A percentile compares a stretch with the other conserved stretches of the same genome.
These are phyloP conservation scores for Anguilla obscura DNA, from an alignment of 2,797 vertebrate genomes.

Conservation along the genomic window DNA sequence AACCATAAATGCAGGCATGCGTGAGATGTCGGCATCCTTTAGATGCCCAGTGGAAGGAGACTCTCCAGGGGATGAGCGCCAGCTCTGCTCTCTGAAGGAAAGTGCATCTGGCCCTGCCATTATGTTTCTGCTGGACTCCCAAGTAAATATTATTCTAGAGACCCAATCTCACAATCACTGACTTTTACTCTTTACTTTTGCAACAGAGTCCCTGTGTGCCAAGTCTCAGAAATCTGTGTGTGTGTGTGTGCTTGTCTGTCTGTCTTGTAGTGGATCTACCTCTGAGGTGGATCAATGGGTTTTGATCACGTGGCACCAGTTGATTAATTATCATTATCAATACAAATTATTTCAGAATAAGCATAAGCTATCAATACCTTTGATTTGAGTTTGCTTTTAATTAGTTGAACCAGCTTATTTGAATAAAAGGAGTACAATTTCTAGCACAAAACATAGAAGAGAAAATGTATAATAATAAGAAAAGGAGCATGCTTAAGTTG, in stretches of 20 bases:
- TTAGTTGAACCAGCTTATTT: too few species aligned
- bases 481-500: too few species aligned
- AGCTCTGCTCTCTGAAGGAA: background rate
- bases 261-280: background rate
- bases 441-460: too few species aligned
- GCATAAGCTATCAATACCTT: too few species aligned
- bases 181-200: background rate
- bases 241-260: background rate
- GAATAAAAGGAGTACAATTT: too few species aligned
- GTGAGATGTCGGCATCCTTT: background rate
- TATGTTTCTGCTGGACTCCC: background rate
- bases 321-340: too few species aligned
- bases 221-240: background rate
- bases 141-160: background rate
- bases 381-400: too few species aligned
- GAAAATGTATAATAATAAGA: too few species aligned
- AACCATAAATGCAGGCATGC: background rate
- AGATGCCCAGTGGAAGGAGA: background rate
- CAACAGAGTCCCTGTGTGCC: background rate
- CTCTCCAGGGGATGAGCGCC: background rate
- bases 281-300: background rate
- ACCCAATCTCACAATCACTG: background rate
- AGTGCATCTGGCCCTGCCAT: background rate
- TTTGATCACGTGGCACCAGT: too few species aligned
- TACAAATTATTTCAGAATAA: too few species aligned